Evolutionary conservation across 1,140 invertebrate species (phyloP), one percentile per base, ranked within the genome.

Genomic region (Formica exsecta): DNA sequence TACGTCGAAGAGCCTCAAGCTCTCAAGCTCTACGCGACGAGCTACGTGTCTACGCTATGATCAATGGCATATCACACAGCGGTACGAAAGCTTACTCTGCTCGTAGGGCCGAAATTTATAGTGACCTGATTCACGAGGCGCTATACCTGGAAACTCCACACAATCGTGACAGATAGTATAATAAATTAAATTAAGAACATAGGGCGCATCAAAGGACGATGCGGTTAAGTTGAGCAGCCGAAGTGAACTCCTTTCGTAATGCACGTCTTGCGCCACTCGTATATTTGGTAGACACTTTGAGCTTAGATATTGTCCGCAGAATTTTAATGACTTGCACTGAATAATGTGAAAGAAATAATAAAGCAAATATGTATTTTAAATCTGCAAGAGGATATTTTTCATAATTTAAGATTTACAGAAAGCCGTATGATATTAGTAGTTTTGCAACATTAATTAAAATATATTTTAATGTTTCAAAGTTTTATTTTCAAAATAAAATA

Each of bases 41-140:
- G 61, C 66, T 61, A 86, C 75, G 74, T 89, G 22, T 48, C 85
- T 71, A n/a, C 44, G 51, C 76, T 76, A 86, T 89, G 87, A 90
- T 90, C 89, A 90, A 90, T 90, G 89, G 79, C 76, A 57, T 59
- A 76, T 85, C 81, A 81, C 76, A 76, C 22, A n/a, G 44, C 32
- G 70, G 19, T 36, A 61, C 36, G 44, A 85, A 65, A 77, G 61
- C 81, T 62, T 22, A 54, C 29, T 36, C 9, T 22, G 44, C 36
- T 77, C 70, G 54, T 36, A 64, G 41, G 38, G 11, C 54, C 25
- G 32, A 77, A 85, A 85, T 85, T 85, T 85, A 65, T 77, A 54
- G 73, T 57, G 32, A 75, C 80, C 57, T 29, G 70, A 36, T 41
- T 64, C 80, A 70, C 77, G 38, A 22, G 19, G 22, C 61, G 25